Percentiles rank a stretch among this genome's conserved stretches.
phyloP scores from a whole-genome alignment of 2,113 vertebrate genomes.

The Arothron firmamentum region DNA sequence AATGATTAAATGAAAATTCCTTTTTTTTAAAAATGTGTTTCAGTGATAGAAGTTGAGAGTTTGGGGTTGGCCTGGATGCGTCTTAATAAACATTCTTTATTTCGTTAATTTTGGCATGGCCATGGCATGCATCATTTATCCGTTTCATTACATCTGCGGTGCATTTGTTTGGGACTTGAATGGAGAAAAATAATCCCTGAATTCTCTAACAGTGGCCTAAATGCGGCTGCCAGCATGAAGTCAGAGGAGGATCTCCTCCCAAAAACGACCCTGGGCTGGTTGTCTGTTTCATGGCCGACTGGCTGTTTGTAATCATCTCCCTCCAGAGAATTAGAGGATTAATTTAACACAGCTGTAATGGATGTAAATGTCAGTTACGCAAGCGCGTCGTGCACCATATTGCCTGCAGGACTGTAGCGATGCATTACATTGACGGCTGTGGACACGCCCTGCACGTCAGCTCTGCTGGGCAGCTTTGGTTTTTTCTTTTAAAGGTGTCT shows the following conservation, averaged over 20 bases:
- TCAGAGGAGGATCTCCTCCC: conserved; percentile 53
- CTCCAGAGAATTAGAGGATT: conserved; percentile 51
- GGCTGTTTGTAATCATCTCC: conserved; percentile 59
- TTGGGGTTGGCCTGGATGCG: too few species aligned
- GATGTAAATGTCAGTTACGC: conserved; percentile 56
- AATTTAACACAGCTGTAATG: conserved; percentile 63
- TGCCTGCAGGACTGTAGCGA: conserved; percentile 29
- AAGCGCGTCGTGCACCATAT: conserved; percentile 23
- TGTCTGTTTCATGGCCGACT: conserved; percentile 50
- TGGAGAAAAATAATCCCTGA: conserved; percentile 21
- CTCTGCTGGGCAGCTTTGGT: too few species aligned
- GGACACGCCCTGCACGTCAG: conserved; percentile 45
- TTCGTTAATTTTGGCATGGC: conserved; percentile 38
- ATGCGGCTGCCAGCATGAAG: conserved; percentile 60
- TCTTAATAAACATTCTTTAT: too few species aligned
- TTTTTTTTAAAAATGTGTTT: conserved; percentile 16
- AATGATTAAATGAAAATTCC: conserved; percentile 9
- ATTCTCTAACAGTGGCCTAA: conserved; percentile 45
- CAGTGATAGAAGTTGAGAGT: background rate
- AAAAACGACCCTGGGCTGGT: conserved; percentile 39
- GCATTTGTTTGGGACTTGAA: conserved; percentile 45
- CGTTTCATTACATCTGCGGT: conserved; percentile 28
- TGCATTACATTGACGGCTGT: conserved; percentile 24
- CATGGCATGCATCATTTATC: conserved; percentile 22
- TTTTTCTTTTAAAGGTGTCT: too few species aligned